phyloP scores from a whole-genome alignment of 2,888 invertebrate genomes.

The Ctena decussata region DNA sequence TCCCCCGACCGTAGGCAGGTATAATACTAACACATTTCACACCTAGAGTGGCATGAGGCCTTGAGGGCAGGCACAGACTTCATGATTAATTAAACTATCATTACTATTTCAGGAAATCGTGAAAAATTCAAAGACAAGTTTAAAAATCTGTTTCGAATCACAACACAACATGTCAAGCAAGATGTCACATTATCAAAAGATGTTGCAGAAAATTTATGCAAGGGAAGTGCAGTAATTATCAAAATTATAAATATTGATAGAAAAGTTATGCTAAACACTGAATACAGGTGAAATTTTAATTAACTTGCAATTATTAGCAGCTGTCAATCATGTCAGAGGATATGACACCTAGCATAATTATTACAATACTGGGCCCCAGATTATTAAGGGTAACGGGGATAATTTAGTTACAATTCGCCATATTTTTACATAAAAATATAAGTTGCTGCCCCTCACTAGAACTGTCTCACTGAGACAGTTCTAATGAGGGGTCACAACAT shows the following conservation, averaged over 20 bases:
- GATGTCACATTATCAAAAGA: background rate
- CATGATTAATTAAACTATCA: slow-evolving; percentile 9
- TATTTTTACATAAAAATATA: no score
- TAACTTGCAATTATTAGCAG: background rate
- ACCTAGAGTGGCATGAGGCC: slow-evolving; percentile 56
- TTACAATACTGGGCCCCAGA: no score
- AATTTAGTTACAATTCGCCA: no score
- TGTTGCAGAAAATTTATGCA: background rate
- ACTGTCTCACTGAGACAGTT: background rate
- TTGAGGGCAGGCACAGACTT: slow-evolving; percentile 26
- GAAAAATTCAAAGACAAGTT: background rate
- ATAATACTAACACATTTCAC: slow-evolving; percentile 41
- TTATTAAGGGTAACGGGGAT: no score
- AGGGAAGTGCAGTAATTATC: background rate
- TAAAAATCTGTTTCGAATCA: background rate
- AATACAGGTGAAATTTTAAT: slow-evolving; percentile 2
- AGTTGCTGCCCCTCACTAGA: no score
- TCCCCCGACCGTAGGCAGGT: slow-evolving; percentile 1
- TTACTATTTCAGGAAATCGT: background rate
- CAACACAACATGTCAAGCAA: background rate
- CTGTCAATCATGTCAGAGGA: background rate
- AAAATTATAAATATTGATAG: background rate
- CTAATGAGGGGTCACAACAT: background rate
- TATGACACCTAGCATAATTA: background rate
- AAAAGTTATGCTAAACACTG: background rate